These are phyloP conservation scores for Glaucidium brasilianum DNA, from an alignment of 2,113 vertebrate genomes.

Conservation along the genomic window DNA sequence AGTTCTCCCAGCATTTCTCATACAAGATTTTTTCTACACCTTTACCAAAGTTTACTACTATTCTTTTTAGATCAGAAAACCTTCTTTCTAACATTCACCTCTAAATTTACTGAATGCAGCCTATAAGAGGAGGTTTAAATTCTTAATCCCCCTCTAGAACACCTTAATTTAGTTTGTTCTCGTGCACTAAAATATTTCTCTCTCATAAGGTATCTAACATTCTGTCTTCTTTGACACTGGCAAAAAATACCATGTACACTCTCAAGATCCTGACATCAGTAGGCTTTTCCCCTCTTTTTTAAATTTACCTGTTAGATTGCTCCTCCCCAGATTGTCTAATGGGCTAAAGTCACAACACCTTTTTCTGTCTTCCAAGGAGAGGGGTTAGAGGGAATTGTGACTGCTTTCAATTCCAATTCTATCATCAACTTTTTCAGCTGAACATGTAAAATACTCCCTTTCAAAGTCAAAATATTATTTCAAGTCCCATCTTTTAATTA, in stretches of 20 bases:
- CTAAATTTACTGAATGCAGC: background rate
- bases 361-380: background rate
- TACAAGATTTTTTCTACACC: background rate
- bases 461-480: background rate
- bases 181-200: background rate
- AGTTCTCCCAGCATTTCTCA: background rate
- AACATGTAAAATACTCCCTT: background rate
- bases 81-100: background rate
- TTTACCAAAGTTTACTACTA: background rate
- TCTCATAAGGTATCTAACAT: background rate
- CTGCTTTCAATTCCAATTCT: background rate
- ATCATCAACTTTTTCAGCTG: background rate
- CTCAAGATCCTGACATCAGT: background rate
- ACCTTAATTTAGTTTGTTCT: background rate
- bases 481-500: background rate
- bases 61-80: background rate
- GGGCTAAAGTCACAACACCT: background rate
- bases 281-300: background rate
- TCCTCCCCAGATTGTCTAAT: background rate
- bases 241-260: background rate
- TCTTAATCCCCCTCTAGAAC: background rate
- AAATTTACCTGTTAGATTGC: background rate
- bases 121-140: background rate
- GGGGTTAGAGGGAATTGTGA: background rate
- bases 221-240: background rate